A percentile compares a stretch with the other conserved stretches of the same genome.
Conservation (phyloP, 2,888 invertebrate species). For the Drosophila aldrichi region DNA sequence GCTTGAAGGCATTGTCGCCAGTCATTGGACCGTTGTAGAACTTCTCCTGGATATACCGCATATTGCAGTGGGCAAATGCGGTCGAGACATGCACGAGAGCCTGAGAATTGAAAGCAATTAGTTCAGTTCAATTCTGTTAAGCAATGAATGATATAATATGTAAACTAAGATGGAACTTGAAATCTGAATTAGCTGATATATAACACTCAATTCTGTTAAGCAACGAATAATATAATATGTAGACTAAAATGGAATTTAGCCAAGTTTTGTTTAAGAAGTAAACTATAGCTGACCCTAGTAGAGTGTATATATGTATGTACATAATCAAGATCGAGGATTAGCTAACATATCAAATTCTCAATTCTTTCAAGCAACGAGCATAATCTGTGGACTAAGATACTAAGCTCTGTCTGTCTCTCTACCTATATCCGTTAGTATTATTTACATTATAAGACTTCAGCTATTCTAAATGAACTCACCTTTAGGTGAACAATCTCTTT, state of each 20-base stretch:
- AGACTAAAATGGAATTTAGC: too few species aligned
- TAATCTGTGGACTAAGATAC: too few species aligned
- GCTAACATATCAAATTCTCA: too few species aligned
- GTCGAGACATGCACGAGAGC: constrained; percentile 89
- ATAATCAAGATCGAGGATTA: too few species aligned
- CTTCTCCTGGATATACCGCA: constrained; percentile 85
- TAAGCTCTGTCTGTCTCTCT: not conserved
- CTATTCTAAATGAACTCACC: constrained; percentile 82
- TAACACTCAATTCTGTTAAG: too few species aligned
- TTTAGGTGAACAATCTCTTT: constrained; percentile 88
- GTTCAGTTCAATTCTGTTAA: not conserved
- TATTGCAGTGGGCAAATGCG: constrained; percentile 89
- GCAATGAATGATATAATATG: not conserved
- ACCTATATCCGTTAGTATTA: not conserved
- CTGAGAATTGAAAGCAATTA: constrained; percentile 48
- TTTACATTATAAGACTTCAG: not conserved
- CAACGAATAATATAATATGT: too few species aligned
- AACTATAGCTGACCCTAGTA: too few species aligned
- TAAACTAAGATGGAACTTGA: too few species aligned
- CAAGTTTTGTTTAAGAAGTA: too few species aligned
- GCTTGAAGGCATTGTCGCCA: constrained; percentile 84
- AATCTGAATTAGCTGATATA: too few species aligned
- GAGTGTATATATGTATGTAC: too few species aligned
- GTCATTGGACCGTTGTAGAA: constrained; percentile 84
- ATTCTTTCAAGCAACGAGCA: too few species aligned